These are phyloP conservation scores for Parnassius mnemosyne DNA, from an alignment of 2,888 invertebrate genomes.

Conservation along the genomic window DNA sequence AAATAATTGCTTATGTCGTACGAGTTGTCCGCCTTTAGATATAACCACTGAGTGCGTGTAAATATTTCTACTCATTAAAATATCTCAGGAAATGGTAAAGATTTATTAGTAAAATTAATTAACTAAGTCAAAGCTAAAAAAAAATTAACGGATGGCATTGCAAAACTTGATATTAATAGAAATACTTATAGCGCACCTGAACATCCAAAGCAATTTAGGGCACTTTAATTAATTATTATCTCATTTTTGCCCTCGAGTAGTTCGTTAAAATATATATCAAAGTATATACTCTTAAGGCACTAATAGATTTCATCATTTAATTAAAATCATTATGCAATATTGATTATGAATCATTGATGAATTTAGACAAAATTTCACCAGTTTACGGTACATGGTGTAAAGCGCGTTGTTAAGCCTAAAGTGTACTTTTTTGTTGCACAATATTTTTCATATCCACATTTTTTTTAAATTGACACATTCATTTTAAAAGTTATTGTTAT, in stretches of 20 bases:
- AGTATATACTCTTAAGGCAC: too few species aligned
- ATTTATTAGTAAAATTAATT: constrained; percentile 15
- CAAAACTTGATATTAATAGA: constrained; percentile 2
- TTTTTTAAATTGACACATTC: too few species aligned
- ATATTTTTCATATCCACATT: background rate
- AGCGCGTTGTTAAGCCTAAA: too few species aligned
- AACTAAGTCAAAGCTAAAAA: constrained; percentile 4
- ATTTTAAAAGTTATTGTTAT: too few species aligned
- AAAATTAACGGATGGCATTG: constrained; percentile 4
- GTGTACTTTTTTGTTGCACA: background rate
- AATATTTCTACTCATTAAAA: constrained; percentile 26
- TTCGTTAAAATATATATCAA: too few species aligned
- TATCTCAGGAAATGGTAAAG: constrained; percentile 22
- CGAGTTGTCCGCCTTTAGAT: constrained; percentile 19
- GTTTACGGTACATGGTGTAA: background rate
- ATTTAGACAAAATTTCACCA: constrained; percentile 14
- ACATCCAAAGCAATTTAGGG: too few species aligned
- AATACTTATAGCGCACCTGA: too few species aligned
- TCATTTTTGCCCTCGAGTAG: too few species aligned
- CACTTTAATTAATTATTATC: too few species aligned
- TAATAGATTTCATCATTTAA: too few species aligned
- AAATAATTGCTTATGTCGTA: constrained; percentile 23
- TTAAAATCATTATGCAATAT: constrained; percentile 10
- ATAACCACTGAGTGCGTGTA: constrained; percentile 22
- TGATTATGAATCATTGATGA: background rate